These are phyloP conservation scores for Sylvia borin DNA, from an alignment of 2,797 vertebrate species.

Conservation along the genomic window DNA sequence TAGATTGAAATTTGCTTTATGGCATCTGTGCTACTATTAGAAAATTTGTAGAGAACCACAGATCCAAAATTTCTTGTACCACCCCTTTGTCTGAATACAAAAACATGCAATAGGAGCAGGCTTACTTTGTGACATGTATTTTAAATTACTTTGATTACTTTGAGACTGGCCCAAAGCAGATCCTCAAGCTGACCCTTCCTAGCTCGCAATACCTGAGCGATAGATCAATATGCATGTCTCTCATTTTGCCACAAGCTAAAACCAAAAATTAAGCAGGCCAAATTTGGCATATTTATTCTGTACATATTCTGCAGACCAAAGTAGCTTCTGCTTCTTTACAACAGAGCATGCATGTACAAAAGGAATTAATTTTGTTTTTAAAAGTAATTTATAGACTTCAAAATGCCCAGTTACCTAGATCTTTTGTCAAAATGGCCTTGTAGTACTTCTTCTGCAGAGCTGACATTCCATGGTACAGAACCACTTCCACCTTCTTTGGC, in stretches of 20 bases:
- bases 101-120: background rate
- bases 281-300: background rate
- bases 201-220: background rate
- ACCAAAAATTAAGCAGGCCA: background rate
- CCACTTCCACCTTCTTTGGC: constrained; percentile 88
- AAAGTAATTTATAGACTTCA: background rate
- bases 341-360: background rate
- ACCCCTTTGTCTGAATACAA: background rate
- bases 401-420: constrained; percentile 79
- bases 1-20: background rate
- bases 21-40: background rate
- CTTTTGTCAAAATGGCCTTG: constrained; percentile 88
- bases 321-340: background rate
- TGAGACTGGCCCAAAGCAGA: background rate
- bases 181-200: background rate
- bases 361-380: background rate
- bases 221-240: background rate
- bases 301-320: background rate
- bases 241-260: background rate
- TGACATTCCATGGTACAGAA: constrained; percentile 93
- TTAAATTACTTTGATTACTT: background rate
- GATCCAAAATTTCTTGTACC: background rate
- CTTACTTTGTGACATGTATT: background rate
- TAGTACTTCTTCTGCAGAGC: constrained; percentile 91
- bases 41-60: background rate